These are phyloP conservation scores for Mus pahari DNA, from an alignment of 2,113 vertebrate species.

Conservation along the genomic window DNA sequence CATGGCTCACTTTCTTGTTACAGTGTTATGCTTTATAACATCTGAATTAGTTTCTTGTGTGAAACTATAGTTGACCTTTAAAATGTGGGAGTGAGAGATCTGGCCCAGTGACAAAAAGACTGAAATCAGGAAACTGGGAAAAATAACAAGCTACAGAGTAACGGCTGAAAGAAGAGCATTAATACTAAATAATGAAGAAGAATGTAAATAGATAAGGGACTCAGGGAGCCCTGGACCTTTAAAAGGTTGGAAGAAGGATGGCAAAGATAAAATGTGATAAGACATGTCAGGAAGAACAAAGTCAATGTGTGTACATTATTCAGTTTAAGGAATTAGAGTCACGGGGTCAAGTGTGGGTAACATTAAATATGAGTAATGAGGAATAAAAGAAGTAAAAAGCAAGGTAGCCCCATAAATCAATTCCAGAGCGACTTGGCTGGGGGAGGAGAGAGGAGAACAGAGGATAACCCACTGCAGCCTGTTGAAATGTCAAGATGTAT, in stretches of 20 bases:
- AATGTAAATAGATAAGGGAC: slow-evolving; percentile 90
- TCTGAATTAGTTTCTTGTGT: slow-evolving; percentile 66
- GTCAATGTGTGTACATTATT: slow-evolving; percentile 86
- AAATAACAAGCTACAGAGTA: slow-evolving; percentile 77
- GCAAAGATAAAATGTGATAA: slow-evolving; percentile 89
- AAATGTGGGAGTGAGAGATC: slow-evolving; percentile 72
- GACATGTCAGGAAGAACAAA: slow-evolving; percentile 89
- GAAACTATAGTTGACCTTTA: slow-evolving; percentile 64
- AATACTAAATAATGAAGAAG: slow-evolving; percentile 87
- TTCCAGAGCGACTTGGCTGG: slow-evolving; percentile 74
- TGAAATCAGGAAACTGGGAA: slow-evolving; percentile 74
- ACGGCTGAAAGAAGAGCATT: slow-evolving; percentile 83
- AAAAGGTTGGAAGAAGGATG: slow-evolving; percentile 88
- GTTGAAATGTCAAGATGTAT: slow-evolving; percentile 78
- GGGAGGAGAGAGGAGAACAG: slow-evolving; percentile 44
- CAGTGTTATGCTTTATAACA: slow-evolving; percentile 15
- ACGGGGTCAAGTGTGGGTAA: slow-evolving; percentile 89
- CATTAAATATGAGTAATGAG: slow-evolving; percentile 90
- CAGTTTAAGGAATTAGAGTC: slow-evolving; percentile 88
- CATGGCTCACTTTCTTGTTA: slow-evolving; percentile 34
- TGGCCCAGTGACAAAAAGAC: slow-evolving; percentile 75
- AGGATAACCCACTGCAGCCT: slow-evolving; percentile 65
- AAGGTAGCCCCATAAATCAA: slow-evolving; percentile 87
- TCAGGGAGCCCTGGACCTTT: slow-evolving; percentile 83
- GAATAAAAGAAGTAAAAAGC: slow-evolving; percentile 87